phyloP scores from a whole-genome alignment of 2,888 invertebrate genomes.

The Noctua fimbriata region DNA sequence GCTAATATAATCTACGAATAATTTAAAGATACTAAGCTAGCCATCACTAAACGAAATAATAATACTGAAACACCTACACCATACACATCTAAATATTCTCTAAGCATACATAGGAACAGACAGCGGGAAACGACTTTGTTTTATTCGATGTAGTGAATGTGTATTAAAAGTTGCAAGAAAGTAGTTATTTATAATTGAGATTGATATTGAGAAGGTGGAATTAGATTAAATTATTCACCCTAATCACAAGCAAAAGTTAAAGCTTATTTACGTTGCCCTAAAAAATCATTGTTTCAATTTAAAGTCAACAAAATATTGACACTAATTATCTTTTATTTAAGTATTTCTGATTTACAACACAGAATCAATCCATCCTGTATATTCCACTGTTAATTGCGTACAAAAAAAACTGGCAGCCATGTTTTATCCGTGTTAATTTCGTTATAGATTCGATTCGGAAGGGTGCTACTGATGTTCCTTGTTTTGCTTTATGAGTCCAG shows the following conservation, averaged over 20 bases:
- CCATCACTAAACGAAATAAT: too few relatives aligned
- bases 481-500: conserved; percentile 69
- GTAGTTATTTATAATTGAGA: neutral
- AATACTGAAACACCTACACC: too few relatives aligned
- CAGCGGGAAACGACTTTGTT: too few relatives aligned
- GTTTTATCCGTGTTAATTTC: conserved; percentile 80
- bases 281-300: neutral
- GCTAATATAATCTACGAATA: too few relatives aligned
- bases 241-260: neutral
- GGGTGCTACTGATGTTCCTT: conserved; percentile 71
- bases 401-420: conserved; percentile 73
- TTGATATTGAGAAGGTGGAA: neutral
- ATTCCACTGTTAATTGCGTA: conserved; percentile 81
- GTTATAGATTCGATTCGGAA: conserved; percentile 80
- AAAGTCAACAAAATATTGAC: neutral
- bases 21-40: too few relatives aligned
- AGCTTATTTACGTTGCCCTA: neutral
- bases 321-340: neutral
- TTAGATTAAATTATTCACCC: neutral
- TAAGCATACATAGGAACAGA: too few relatives aligned
- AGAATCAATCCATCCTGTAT: conserved; percentile 63
- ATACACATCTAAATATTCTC: too few relatives aligned
- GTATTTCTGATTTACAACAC: neutral
- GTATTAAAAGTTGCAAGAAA: neutral
- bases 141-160: too few relatives aligned